Base-by-base conservation (phyloP, 2,888 invertebrate species). In the Drosophila nr. perissopoda region DNA sequence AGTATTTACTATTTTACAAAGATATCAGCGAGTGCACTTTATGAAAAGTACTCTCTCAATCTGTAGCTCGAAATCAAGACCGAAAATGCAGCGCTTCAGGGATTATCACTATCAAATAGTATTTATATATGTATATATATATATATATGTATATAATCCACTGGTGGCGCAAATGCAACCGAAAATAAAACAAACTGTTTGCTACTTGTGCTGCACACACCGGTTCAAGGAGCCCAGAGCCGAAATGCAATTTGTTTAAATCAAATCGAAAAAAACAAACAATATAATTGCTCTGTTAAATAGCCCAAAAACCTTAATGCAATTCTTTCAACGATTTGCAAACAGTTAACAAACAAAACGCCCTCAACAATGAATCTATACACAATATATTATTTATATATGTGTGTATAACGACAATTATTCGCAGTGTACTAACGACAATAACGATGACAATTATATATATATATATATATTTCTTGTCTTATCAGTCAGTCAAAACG, bases 281-380 rank as follows among this genome's bases (percentile, higher is more conserved):
- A 48, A 48, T 48, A 48, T 27, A 49, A 48, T 71, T 74, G 64
- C 69, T 65, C 62, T 79, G 73, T 67, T 36, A 49, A 25, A 68
- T 76, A 48, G 61, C 70, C 71, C 51, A 82, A 83, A 75, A 90
- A 91, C 92, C 92, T 92, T 92, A 90, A 92, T 92, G 91, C 92
- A 88, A 92, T 92, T 92, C 91, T 92, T 89, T 91, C 87, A 91
- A 92, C 92, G 91, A 92, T 92, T 92, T 88, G 92, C 92, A 92
- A 92, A 91, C 92, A 91, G 92, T 90, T 89, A 91, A 91, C 92
- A 92, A 92, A 91, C 83, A 77, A 84, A 83, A 79, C 76, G 83
- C 91, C 91, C 91, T 92, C 91, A 83, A 88, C 81, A 82, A 79
- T 88, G 72, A 59, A 68, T 65, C 65, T 67, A 63, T 61, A 56